Conservation (phyloP, 1,140 invertebrate species). For the Cotesia glomerata region DNA sequence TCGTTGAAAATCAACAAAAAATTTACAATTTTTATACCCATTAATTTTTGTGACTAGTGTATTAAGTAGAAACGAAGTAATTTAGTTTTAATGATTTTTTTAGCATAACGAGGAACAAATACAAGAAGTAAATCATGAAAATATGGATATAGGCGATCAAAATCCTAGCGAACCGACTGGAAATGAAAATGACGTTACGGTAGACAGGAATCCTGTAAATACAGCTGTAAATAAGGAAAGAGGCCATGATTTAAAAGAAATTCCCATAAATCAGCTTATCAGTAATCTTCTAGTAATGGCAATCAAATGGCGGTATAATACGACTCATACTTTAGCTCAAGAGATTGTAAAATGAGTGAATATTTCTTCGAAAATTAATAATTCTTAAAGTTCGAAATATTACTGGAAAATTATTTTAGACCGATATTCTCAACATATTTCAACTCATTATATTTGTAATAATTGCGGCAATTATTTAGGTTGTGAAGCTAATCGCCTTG, state of each 20-base stretch:
- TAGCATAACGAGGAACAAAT: background rate
- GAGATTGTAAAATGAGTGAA: background rate
- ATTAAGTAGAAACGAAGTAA: too few species aligned
- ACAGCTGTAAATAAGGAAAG: too few species aligned
- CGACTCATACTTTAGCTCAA: background rate
- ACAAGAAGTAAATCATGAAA: too few species aligned
- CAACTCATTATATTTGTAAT: background rate
- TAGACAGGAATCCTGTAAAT: too few species aligned
- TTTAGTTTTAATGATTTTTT: background rate
- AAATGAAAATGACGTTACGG: too few species aligned
- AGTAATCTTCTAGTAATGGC: background rate
- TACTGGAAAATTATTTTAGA: background rate
- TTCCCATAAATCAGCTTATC: background rate
- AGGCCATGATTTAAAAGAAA: too few species aligned
- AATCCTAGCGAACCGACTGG: too few species aligned
- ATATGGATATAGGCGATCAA: too few species aligned
- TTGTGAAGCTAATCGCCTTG: background rate
- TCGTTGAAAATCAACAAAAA: too few species aligned
- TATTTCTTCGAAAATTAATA: background rate
- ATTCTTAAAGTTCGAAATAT: background rate
- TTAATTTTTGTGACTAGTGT: too few species aligned
- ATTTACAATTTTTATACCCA: too few species aligned
- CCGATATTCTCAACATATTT: background rate
- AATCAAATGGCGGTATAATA: background rate
- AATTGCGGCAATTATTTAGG: background rate